Evolutionary conservation across 2,888 invertebrate genomes (phyloP), one percentile per base, ranked within the genome.

Genomic region (Drosophila anomelani): DNA sequence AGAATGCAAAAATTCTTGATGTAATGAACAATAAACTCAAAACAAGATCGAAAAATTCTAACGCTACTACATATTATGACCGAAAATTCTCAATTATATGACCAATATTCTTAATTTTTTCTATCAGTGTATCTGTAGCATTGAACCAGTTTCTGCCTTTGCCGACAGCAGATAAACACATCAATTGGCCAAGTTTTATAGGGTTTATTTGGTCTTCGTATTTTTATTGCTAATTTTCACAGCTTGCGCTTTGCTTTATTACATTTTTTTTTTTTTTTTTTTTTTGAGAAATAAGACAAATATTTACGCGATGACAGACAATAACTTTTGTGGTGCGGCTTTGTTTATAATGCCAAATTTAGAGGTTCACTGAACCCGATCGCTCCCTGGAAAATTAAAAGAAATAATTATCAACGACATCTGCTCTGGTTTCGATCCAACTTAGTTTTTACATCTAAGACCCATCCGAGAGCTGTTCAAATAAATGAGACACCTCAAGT

Each of bases 201-300:
- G 41, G 34, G 41, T 70, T 69, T 46, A 68, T 78, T 60, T 79
- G 71, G 64, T 8, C 41, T 66, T 58, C 38, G 38, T 36, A 39
- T 41, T 51, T 69, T 62, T 26, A 56, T 60, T 71, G 79, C 70
- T 72, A 79, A 75, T 81, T 83, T 87, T 84, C 75, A 77, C 81
- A 81, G 71, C 46, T 76, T 69, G 55, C 61, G 43, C 55, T 67
- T 68, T 55, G 54, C 32, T 47, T 38, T 72, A 49, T 12, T 68
- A 68, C 47, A 56, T 55, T 64, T 36, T 15, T 10, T 32, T 26
- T 26, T 26, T 1, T 3, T 26, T 4, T 23, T 23, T 23, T 23
- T 23, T 32, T 38, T 13, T 41, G 49, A 43, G 36, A 43, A 57
- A 39, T 34, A 62, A 43, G 43, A 51, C 36, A 64, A 51, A 51